Evolutionary conservation across 64 coral and sea anemone species (phyloP), one percentile per base, ranked within the genome.

Genomic region (Porites lutea): DNA sequence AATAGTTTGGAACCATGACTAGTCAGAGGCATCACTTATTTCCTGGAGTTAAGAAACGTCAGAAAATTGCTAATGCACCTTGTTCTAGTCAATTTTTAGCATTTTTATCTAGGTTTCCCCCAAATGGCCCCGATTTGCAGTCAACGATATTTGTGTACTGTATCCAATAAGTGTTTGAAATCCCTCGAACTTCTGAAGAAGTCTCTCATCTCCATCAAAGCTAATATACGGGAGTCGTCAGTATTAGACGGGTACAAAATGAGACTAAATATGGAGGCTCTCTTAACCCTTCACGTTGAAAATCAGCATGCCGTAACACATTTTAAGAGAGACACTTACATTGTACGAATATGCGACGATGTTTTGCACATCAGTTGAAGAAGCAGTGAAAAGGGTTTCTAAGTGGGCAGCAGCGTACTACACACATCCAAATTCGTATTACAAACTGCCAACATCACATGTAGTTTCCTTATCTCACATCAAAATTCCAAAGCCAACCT

Each of bases 271-370:
- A 44, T 61, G 69, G 85, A 88, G 60, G 13, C 82, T 16, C 86
- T 88, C 37, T 48, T 75, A 18, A 53, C 4, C 21, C 87, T 89
- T 44, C 54, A 79, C 22, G 77, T 82, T 37, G 65, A 90, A 71
- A 73, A 82, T 2, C 64, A 82, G 19, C 77, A 81, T 71, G 77
- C 77, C n/a, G 21, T 90, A 16, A 90, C 65, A 23, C 64, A 82
- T 70, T 82, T 90, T 72, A 82, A 90, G 65, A 27, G 52, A 16
- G 88, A 59, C 21, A 71, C 75, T 57, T 79, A 90, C 76, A 54
- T 54, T 90, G 3, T 90, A 80, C 10, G 88, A 72, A 58, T 90
- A 59, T 90, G 63, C 22, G 22, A 49, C 18, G 8, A 89, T 89
- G 12, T 78, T 78, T 89, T 4, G 74, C 6, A 23, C 74, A 66